These are phyloP conservation scores for Ptyas mucosa DNA, from an alignment of 2,113 vertebrate species.

Conservation along the genomic window DNA sequence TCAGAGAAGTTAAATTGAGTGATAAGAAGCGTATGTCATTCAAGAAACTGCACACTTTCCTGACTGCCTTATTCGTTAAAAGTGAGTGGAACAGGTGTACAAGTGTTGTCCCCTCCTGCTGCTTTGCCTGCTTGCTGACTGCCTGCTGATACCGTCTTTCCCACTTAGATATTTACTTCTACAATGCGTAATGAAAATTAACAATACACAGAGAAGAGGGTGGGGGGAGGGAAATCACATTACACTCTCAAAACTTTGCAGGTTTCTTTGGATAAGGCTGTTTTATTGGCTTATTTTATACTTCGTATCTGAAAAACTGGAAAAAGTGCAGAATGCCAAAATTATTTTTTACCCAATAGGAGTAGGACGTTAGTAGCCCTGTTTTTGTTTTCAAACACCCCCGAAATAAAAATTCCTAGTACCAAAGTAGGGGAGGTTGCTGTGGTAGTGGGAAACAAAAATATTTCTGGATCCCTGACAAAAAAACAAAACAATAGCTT, in stretches of 20 bases:
- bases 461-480: not conserved
- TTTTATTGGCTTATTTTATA: not conserved
- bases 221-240: not conserved
- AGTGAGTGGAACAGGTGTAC: slow-evolving; percentile 21
- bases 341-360: not conserved
- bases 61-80: slow-evolving; percentile 23
- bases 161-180: slow-evolving; percentile 30
- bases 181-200: slow-evolving; percentile 39
- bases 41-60: slow-evolving; percentile 23
- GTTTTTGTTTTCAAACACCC: not conserved
- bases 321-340: not conserved
- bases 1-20: not conserved
- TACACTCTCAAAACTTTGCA: not conserved
- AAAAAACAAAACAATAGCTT: not conserved
- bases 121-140: slow-evolving; percentile 14
- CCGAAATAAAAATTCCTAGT: not conserved
- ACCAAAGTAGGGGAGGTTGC: not conserved
- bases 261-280: not conserved
- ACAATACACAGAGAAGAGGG: slow-evolving; percentile 7
- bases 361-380: not conserved
- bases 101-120: slow-evolving; percentile 14
- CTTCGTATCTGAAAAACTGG: not conserved
- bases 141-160: slow-evolving; percentile 5
- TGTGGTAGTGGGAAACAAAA: not conserved
- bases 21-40: not conserved